Evolutionary conservation across 2,113 vertebrate species (phyloP).

Genomic region (Notechis scutatus): DNA sequence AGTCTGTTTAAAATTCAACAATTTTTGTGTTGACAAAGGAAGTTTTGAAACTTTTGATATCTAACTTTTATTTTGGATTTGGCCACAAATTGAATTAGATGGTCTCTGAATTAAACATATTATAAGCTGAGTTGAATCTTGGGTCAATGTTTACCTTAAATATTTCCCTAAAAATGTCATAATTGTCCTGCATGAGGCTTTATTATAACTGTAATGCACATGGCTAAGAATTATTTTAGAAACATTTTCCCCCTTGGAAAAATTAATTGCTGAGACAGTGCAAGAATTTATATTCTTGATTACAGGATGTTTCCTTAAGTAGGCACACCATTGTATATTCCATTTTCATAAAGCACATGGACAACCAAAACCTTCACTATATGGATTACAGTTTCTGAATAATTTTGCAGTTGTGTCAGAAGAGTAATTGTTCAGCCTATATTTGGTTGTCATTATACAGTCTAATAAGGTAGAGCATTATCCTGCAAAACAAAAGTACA

Average conservation of each 20-base stretch:
- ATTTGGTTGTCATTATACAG: background rate
- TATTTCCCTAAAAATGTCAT: background rate
- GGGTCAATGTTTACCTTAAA: background rate
- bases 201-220: background rate
- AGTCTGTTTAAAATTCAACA: background rate
- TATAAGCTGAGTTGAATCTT: background rate
- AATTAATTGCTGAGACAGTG: background rate
- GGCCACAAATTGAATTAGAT: background rate
- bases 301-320: background rate
- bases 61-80: background rate
- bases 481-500: background rate
- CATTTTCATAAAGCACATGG: slow-evolving; percentile 12
- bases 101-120: background rate
- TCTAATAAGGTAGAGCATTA: background rate
- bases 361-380: background rate
- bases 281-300: slow-evolving; percentile 1
- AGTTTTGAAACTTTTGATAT: background rate
- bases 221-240: background rate
- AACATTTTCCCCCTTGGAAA: background rate
- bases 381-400: slow-evolving; percentile 1
- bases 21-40: background rate
- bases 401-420: slow-evolving; percentile 2
- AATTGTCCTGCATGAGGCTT: background rate
- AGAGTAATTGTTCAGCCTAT: background rate
- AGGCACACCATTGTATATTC: background rate